These are phyloP conservation scores for Telmatochromis sp. DNA, from an alignment of 2,113 vertebrate genomes.

Conservation along the genomic window DNA sequence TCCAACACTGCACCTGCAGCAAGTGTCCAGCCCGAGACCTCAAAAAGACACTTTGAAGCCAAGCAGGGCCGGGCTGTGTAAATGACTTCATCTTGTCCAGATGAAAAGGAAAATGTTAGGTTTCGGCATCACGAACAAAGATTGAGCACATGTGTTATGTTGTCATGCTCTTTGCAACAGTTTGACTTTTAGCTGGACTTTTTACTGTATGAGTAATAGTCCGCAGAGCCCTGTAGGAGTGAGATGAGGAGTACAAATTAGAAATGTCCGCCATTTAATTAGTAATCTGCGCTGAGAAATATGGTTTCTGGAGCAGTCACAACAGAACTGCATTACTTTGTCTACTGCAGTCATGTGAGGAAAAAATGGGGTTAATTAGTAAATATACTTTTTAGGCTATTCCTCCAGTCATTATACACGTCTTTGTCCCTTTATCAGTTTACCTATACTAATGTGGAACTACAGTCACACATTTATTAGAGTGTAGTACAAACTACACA, in stretches of 20 bases:
- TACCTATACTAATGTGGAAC: neutral
- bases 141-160: neutral
- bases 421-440: neutral
- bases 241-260: neutral
- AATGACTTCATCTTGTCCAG: slow-evolving; percentile 37
- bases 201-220: neutral
- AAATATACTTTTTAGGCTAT: neutral
- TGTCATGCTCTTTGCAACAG: neutral
- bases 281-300: neutral
- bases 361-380: neutral
- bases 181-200: neutral
- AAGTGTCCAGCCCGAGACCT: slow-evolving; percentile 23
- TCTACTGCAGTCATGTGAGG: neutral
- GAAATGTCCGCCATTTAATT: neutral
- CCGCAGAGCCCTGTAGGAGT: neutral
- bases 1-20: slow-evolving; percentile 53
- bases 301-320: neutral
- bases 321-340: neutral
- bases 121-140: slow-evolving; percentile 19
- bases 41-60: slow-evolving; percentile 54
- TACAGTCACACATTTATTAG: neutral
- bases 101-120: slow-evolving; percentile 21
- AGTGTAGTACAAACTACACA: neutral
- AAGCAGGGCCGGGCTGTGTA: neutral
- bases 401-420: neutral